Evolutionary conservation across 2,113 vertebrate genomes (phyloP), one percentile per base, ranked within the genome.

Genomic region (Pagrus major): DNA sequence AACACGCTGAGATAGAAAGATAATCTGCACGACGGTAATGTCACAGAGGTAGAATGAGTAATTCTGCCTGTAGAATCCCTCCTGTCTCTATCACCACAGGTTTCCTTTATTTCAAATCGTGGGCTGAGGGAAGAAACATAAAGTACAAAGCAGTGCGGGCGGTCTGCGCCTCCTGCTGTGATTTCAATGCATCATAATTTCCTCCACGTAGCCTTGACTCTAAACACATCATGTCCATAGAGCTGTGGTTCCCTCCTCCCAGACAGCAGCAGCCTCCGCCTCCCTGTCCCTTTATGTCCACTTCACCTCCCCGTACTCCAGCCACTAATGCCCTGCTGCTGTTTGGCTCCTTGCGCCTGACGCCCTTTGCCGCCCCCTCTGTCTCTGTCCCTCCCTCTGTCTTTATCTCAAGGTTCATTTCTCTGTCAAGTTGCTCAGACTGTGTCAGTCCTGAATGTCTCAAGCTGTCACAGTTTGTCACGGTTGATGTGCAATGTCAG

Each of bases 401-500:
- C 37, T 60, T 33, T 55, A 68, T 82, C 82, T 85, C 58, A 51
- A 61, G 78, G 80, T 83, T 88, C 52, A 71, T 83, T 83, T 88
- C 5, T 14, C 52, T 66, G 80, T 77, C 82, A 70, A 59, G 63
- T 71, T 64, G 68, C n/a, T 74, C 56, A 14, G 46, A 72, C 68
- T 61, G 49, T 79, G 85, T 79, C 81, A 80, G 76, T 84, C 76
- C 64, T 55, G 77, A 71, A 80, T 66, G 68, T 85, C 77, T 69
- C 68, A 35, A 59, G 83, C 85, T 91, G 81, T 89, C 91, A 85
- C 68, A 73, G 58, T 82, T 75, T 81, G 71, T 84, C 76, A 79
- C 16, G 41, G 64, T n/a, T 88, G 89, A 88, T 74, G 74, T 65
- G 83, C 70, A n/a, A 25, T 71, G 89, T 85, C 85, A 86, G 39